Percentiles rank a stretch among this genome's conserved stretches.
phyloP scores from a whole-genome alignment of 2,888 invertebrate species.

The Peribatodes rhomboidaria region DNA sequence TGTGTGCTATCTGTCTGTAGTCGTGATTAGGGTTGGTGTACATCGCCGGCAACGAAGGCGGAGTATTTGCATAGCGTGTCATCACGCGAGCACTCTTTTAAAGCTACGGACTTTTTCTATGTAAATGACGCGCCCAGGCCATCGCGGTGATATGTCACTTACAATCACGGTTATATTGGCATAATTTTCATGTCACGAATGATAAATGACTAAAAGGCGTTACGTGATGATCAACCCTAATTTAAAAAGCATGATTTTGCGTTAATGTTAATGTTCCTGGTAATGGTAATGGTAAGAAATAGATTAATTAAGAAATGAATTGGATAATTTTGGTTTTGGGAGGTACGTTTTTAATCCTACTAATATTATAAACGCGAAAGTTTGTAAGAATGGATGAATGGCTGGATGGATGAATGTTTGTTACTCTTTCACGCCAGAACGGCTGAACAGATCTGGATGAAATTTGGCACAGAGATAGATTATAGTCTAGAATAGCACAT shows the following conservation, averaged over 20 bases:
- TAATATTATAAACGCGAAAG: too few species aligned
- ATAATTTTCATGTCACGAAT: slow-evolving; percentile 8
- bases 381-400: too few species aligned
- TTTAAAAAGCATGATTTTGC: neutral
- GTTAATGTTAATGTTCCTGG: too few species aligned
- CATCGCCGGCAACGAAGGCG: slow-evolving; percentile 36
- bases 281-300: neutral
- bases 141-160: slow-evolving; percentile 27
- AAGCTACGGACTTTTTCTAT: slow-evolving; percentile 43
- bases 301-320: neutral
- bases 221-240: slow-evolving; percentile 5
- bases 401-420: too few species aligned
- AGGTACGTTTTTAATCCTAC: too few species aligned
- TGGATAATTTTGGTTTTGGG: too few species aligned
- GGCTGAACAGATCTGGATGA: too few species aligned
- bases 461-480: too few species aligned
- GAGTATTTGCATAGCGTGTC: slow-evolving; percentile 61
- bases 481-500: too few species aligned
- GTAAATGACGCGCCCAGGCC: slow-evolving; percentile 40
- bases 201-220: slow-evolving; percentile 8
- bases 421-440: too few species aligned
- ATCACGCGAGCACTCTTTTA: slow-evolving; percentile 58
- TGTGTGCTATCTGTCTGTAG: slow-evolving; percentile 45
- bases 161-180: slow-evolving; percentile 25
- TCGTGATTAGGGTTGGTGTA: slow-evolving; percentile 48